A percentile compares a stretch with the other conserved stretches of the same genome.
Conservation (phyloP, 2,113 vertebrate genomes). For the Smithornis capensis region DNA sequence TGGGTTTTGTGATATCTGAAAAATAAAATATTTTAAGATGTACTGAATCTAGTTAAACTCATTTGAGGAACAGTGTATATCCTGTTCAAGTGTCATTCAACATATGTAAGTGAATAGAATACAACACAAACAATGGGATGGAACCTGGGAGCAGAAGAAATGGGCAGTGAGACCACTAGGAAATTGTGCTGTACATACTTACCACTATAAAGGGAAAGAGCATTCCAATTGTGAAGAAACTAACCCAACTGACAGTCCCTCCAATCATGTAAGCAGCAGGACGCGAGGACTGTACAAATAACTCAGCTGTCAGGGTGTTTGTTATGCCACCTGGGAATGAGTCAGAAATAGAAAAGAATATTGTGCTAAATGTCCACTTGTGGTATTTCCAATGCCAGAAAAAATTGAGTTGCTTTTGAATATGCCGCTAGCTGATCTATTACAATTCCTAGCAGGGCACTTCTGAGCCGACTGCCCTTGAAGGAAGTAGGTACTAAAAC, state of each 20-base stretch:
- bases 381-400: neutral
- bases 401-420: neutral
- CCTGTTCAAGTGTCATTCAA: neutral
- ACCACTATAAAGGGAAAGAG: conserved; percentile 91
- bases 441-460: neutral
- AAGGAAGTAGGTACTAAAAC: neutral
- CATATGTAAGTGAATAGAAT: neutral
- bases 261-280: conserved; percentile 84
- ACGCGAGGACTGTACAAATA: conserved; percentile 87
- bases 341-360: neutral
- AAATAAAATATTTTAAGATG: neutral
- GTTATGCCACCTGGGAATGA: conserved; percentile 60
- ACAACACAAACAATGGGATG: neutral
- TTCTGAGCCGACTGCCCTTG: neutral
- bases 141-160: neutral
- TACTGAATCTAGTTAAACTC: neutral
- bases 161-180: neutral
- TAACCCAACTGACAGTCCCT: conserved; percentile 86
- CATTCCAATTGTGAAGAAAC: conserved; percentile 89
- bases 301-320: conserved; percentile 76
- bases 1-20: neutral
- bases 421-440: neutral
- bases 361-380: neutral
- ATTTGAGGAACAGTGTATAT: neutral
- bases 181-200: neutral